Conservation (phyloP, 2,113 vertebrate genomes). For the Columbina picui region DNA sequence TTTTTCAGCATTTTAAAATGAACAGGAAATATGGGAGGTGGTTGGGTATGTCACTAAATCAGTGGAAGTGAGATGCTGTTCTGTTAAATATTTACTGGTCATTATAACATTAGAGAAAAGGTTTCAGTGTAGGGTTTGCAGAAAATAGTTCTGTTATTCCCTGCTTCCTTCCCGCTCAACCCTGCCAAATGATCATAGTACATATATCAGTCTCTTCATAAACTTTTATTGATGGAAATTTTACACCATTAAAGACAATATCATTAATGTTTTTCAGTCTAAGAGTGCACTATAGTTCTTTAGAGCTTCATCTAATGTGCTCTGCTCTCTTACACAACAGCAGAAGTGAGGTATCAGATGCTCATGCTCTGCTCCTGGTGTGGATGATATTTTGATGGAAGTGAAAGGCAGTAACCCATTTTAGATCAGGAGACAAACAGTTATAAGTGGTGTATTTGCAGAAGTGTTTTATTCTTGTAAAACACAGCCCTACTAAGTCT, state of each 20-base stretch:
- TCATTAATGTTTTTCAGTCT: not conserved
- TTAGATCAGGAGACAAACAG: not conserved
- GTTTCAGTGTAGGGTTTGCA: not conserved
- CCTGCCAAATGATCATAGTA: not conserved
- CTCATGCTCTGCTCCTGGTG: not conserved
- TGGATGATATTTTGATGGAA: not conserved
- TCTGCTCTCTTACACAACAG: not conserved
- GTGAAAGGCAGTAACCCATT: not conserved
- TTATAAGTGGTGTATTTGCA: not conserved
- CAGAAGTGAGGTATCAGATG: not conserved
- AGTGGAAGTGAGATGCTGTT: not conserved
- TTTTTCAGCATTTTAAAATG: not conserved
- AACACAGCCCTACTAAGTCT: not conserved
- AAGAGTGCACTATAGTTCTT: not conserved
- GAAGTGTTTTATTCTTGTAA: not conserved
- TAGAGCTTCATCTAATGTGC: not conserved
- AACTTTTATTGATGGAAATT: not conserved
- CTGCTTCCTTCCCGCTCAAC: rapidly evolving
- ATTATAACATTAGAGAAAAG: not conserved
- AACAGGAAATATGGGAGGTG: not conserved
- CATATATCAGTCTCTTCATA: not conserved
- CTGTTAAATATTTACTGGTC: not conserved
- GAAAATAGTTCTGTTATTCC: not conserved
- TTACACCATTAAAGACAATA: not conserved
- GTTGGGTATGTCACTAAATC: not conserved